These are phyloP conservation scores for Platypus cylindrus DNA, from an alignment of 2,888 invertebrate genomes.

Conservation along the genomic window DNA sequence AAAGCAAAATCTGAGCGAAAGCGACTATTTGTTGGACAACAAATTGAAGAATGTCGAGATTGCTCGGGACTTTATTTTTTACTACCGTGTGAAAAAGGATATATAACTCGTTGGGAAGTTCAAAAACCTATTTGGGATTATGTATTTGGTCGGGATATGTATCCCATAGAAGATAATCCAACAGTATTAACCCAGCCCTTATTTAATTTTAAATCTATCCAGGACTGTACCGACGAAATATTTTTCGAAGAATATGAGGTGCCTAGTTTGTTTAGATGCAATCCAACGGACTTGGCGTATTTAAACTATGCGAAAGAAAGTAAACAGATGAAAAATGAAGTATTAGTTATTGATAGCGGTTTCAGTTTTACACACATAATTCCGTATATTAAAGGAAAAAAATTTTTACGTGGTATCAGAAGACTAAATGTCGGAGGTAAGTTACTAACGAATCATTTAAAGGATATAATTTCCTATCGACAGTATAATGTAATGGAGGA, in stretches of 20 bases:
- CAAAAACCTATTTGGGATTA: conserved; percentile 96
- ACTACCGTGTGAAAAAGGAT: conserved; percentile 89
- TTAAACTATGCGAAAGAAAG: conserved; percentile 20
- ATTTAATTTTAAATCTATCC: conserved; percentile 83
- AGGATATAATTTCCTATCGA: conserved; percentile 91
- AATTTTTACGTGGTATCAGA: conserved; percentile 51
- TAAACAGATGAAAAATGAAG: conserved; percentile 17
- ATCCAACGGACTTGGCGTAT: conserved; percentile 62
- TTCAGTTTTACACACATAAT: conserved; percentile 92
- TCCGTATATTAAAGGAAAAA: conserved; percentile 66
- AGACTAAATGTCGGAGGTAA: conserved; percentile 96
- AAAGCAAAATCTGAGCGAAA: conserved; percentile 95
- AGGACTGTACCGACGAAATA: conserved; percentile 90
- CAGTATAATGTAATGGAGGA: conserved; percentile 98
- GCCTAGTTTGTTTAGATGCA: conserved; percentile 64
- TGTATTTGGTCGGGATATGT: conserved; percentile 77
- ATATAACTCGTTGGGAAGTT: conserved; percentile 89
- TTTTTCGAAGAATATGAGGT: conserved; percentile 97
- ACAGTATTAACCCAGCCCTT: conserved; percentile 87
- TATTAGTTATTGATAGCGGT: conserved; percentile 80
- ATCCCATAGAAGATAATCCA: conserved; percentile 63
- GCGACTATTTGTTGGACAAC: conserved; percentile 84
- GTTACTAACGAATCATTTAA: conserved; percentile 85
- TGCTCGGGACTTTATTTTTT: conserved; percentile 90
- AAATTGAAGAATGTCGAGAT: conserved; percentile 94